Percentiles rank a stretch among this genome's conserved stretches.
These are phyloP conservation scores for Watsonalla binaria DNA, from an alignment of 2,888 invertebrate genomes.

Conservation along the genomic window DNA sequence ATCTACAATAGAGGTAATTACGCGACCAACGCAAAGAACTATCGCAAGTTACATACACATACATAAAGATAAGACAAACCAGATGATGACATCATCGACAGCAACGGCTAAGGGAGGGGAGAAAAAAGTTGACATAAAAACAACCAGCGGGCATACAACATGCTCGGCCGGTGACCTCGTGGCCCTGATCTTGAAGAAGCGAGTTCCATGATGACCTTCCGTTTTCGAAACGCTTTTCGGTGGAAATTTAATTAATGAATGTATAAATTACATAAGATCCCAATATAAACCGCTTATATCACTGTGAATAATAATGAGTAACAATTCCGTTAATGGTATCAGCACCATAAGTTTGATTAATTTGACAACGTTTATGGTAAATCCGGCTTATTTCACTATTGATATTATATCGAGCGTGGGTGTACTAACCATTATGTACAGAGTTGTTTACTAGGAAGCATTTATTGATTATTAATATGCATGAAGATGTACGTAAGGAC, in stretches of 20 bases:
- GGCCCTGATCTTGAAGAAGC: conserved; percentile 70
- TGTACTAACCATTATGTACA: conserved; percentile 11
- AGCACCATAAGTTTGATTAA: conserved; percentile 34
- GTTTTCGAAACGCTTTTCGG: conserved; percentile 20
- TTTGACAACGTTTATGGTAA: conserved; percentile 31
- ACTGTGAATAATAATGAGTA: conserved; percentile 12
- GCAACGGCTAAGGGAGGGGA: conserved; percentile 46
- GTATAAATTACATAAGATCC: not conserved
- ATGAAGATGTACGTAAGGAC: not conserved
- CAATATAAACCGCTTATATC: conserved; percentile 10
- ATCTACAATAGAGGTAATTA: conserved; percentile 29
- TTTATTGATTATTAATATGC: not conserved
- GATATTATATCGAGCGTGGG: conserved; percentile 34
- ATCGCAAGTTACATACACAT: conserved; percentile 19
- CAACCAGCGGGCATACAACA: conserved; percentile 44
- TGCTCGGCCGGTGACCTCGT: conserved; percentile 58
- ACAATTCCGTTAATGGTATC: conserved; percentile 15
- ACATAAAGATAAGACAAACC: conserved; percentile 19
- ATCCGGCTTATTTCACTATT: conserved; percentile 36
- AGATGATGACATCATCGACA: conserved; percentile 62
- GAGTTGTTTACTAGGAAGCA: not conserved
- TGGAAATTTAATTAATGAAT: not conserved
- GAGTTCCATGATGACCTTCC: conserved; percentile 34
- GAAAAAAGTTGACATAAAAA: conserved; percentile 53
- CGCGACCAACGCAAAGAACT: conserved; percentile 30